Evolutionary conservation across 2,888 invertebrate species (phyloP).

Genomic region (Selenia dentaria): DNA sequence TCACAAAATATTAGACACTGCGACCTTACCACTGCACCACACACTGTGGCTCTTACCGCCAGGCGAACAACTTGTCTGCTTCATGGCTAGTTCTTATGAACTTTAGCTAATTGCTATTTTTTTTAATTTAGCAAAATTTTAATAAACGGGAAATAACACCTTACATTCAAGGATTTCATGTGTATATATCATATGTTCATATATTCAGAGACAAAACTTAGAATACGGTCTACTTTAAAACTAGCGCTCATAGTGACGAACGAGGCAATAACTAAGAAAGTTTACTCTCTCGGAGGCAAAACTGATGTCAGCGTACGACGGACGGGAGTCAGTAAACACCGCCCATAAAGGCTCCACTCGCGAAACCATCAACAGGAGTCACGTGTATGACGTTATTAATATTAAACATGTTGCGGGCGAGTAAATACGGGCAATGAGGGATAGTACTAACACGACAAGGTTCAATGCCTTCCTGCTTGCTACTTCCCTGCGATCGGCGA

Average conservation of each 20-base stretch:
- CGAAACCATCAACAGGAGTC: constrained; percentile 60
- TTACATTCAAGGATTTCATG: no score
- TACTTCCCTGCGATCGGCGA: neutral
- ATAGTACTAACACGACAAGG: constrained; percentile 44
- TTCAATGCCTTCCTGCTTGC: constrained; percentile 48
- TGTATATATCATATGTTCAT: no score
- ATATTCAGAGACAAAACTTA: no score
- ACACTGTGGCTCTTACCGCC: no score
- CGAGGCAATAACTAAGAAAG: constrained; percentile 42
- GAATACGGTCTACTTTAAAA: constrained; percentile 11
- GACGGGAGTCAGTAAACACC: constrained; percentile 68
- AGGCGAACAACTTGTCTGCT: no score
- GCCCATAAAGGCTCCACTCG: constrained; percentile 65
- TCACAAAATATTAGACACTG: no score
- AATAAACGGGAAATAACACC: no score
- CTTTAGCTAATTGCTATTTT: no score
- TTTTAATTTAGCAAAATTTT: no score
- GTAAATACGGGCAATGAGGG: constrained; percentile 63
- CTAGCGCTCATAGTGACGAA: constrained; percentile 31
- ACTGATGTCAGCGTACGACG: constrained; percentile 42
- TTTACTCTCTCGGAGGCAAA: constrained; percentile 51
- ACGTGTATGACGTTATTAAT: constrained; percentile 76
- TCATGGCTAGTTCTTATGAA: no score
- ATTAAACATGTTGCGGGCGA: constrained; percentile 64
- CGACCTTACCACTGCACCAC: no score